phyloP scores from a whole-genome alignment of 2,888 invertebrate genomes.

The Galerucella calmariensis region DNA sequence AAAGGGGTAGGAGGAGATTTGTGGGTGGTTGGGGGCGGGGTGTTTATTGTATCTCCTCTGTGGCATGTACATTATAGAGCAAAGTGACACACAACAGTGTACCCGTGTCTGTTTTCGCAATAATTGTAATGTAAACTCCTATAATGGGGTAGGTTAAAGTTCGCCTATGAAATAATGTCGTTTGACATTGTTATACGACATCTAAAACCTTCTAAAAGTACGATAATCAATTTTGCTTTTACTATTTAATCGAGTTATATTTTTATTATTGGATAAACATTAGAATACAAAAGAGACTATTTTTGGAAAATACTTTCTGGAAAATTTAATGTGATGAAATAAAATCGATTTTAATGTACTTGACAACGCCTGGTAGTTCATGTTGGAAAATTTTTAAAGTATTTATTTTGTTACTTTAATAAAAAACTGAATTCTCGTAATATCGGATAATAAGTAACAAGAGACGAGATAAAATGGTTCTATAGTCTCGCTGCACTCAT shows the following conservation, averaged over 20 bases:
- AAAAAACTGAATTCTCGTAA: no score
- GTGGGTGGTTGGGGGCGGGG: background rate
- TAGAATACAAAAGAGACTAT: background rate
- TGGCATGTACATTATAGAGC: constrained; percentile 28
- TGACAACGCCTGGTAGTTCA: background rate
- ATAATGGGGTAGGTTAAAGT: constrained; percentile 13
- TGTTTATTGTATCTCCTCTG: constrained; percentile 34
- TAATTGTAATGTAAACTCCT: constrained; percentile 30
- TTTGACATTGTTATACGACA: background rate
- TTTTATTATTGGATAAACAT: no score
- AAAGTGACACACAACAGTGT: constrained; percentile 28
- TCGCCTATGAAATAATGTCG: background rate
- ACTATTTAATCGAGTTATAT: no score
- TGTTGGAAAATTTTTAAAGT: background rate
- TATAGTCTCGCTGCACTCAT: no score
- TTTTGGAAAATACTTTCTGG: background rate
- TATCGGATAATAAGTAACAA: no score
- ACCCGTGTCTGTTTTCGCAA: constrained; percentile 16
- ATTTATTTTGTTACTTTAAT: background rate
- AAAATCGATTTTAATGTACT: background rate
- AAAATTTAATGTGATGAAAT: background rate
- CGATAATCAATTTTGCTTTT: no score
- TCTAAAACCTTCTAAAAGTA: no score
- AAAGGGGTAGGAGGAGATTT: constrained; percentile 20
- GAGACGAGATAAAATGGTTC: no score